Conservation (phyloP, 2,888 invertebrate genomes). For the Tachina grossa region DNA sequence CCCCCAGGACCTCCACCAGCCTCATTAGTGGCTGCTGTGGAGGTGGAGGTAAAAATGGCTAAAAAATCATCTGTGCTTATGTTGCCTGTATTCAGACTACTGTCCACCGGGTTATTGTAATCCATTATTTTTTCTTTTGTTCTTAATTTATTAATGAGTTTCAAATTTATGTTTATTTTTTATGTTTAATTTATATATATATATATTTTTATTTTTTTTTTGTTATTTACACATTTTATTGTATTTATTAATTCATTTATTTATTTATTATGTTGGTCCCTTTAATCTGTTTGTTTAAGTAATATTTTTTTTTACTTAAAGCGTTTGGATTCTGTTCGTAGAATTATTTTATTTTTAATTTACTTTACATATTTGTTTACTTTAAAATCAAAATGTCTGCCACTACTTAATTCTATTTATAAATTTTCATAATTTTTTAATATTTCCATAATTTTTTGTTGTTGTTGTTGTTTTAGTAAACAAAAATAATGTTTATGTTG, state of each 20-base stretch:
- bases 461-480: constrained; percentile 3
- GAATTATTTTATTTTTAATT: constrained; percentile 29
- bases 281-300: background rate
- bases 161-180: background rate
- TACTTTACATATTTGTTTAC: constrained; percentile 41
- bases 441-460: constrained; percentile 33
- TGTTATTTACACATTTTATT: constrained; percentile 23
- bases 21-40: constrained; percentile 73
- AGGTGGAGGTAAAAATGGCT: constrained; percentile 80
- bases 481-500: background rate
- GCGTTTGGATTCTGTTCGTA: constrained; percentile 64
- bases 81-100: constrained; percentile 80
- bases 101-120: constrained; percentile 78
- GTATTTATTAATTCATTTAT: background rate
- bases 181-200: constrained; percentile 1
- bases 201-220: constrained; percentile 27
- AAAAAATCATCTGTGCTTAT: constrained; percentile 83
- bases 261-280: constrained; percentile 51
- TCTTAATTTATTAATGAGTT: background rate
- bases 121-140: constrained; percentile 75
- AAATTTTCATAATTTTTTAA: constrained; percentile 8
- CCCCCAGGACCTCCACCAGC: constrained; percentile 65
- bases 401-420: constrained; percentile 24
- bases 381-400: constrained; percentile 13
- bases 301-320: constrained; percentile 46